phyloP scores from a whole-genome alignment of 37 sponge, comb jelly and placozoan genomes.

The Spongia lamella region DNA sequence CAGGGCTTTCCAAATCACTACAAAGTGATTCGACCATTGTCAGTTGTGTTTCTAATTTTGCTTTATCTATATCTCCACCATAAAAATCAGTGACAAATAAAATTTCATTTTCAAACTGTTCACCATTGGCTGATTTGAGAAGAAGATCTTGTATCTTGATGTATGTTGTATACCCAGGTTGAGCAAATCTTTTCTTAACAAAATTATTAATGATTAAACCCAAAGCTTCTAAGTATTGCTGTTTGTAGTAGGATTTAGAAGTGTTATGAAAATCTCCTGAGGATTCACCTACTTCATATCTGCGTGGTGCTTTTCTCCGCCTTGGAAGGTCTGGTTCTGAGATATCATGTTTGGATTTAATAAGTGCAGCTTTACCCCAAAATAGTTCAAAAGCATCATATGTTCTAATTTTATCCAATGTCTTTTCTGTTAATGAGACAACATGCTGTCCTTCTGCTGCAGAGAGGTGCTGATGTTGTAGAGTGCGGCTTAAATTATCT shows the following conservation, averaged over 20 bases:
- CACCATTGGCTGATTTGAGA: too few species aligned
- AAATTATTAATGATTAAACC: background rate
- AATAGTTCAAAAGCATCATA: conserved; percentile 16
- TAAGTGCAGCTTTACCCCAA: conserved; percentile 7
- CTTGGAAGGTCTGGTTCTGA: conserved; percentile 23
- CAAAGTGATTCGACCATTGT: too few species aligned
- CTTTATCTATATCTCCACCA: background rate
- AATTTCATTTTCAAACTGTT: too few species aligned
- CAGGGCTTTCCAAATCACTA: background rate
- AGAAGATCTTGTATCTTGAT: too few species aligned
- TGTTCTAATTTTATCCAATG: background rate
- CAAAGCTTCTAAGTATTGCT: conserved; percentile 30
- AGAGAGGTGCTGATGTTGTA: conserved; percentile 14
- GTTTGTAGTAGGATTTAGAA: conserved; percentile 3
- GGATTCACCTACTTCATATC: conserved; percentile 30
- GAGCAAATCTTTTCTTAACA: conserved; percentile 21
- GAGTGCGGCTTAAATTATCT: conserved; percentile 34
- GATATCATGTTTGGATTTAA: background rate
- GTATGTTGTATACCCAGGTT: background rate
- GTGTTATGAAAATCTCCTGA: background rate
- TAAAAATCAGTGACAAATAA: background rate
- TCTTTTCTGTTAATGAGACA: background rate
- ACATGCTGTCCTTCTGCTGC: conserved; percentile 20
- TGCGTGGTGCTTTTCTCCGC: conserved; percentile 1
- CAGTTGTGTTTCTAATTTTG: conserved; percentile 1